Conservation (phyloP, 2,113 vertebrate species). For the Clarias magur region DNA sequence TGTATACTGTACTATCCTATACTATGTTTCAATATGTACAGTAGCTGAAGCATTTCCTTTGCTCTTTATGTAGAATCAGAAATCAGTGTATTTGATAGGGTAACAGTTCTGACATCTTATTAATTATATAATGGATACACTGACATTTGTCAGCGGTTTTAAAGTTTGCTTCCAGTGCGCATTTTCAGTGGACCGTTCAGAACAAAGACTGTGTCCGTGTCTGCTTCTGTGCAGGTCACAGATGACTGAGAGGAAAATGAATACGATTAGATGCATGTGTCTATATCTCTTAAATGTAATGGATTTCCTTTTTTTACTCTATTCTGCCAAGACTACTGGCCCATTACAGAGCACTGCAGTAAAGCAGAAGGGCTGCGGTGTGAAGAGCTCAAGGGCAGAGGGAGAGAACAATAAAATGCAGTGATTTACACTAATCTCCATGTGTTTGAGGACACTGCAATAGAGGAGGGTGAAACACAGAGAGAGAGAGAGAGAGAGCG, state of each 20-base stretch:
- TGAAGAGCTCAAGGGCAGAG: constrained; percentile 24
- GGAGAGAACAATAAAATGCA: constrained; percentile 57
- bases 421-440: constrained; percentile 67
- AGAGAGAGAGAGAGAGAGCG: constrained; percentile 51
- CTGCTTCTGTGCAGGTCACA: not conserved
- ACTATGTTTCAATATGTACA: not conserved
- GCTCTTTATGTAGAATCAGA: not conserved
- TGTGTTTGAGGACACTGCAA: constrained; percentile 56
- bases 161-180: no score
- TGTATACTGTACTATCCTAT: no score
- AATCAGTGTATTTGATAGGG: not conserved
- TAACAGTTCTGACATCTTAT: no score
- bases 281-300: not conserved
- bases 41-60: not conserved
- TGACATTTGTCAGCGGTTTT: no score
- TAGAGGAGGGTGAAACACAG: constrained; percentile 51
- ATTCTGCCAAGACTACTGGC: constrained; percentile 1
- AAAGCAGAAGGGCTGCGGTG: constrained; percentile 8
- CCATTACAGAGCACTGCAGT: constrained; percentile 35
- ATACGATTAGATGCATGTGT: not conserved
- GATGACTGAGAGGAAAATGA: not conserved
- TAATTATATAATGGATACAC: no score
- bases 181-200: not conserved
- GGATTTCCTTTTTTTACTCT: not conserved
- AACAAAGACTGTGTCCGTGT: not conserved